Conservation (phyloP, 2,797 vertebrate genomes). For the Sternotherus odoratus region DNA sequence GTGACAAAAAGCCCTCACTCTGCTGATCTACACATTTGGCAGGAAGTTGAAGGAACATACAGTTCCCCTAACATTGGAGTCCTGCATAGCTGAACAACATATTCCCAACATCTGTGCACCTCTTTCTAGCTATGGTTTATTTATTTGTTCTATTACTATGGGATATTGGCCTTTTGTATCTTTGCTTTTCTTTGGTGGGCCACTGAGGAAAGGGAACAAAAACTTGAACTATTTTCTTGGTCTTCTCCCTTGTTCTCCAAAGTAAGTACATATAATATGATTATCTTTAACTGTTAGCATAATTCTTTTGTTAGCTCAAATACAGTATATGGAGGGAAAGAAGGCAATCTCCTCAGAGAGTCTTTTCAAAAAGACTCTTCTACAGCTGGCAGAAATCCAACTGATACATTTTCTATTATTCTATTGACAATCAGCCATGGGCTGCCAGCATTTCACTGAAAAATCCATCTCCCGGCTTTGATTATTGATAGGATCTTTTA, state of each 20-base stretch:
- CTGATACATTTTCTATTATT: conserved; percentile 56
- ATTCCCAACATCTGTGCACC: not conserved
- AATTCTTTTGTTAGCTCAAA: conserved; percentile 25
- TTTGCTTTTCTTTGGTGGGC: conserved; percentile 38
- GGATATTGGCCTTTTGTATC: not conserved
- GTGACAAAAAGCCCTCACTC: not conserved
- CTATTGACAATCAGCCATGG: conserved; percentile 36
- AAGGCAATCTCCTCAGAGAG: not conserved
- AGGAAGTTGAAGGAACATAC: not conserved
- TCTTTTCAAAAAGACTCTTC: conserved; percentile 43
- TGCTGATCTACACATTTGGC: not conserved
- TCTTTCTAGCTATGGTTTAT: not conserved
- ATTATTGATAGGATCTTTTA: conserved; percentile 27
- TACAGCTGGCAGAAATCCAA: conserved; percentile 42
- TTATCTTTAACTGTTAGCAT: conserved; percentile 48
- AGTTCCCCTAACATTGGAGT: not conserved
- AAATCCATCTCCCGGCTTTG: conserved; percentile 21
- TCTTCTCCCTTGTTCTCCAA: conserved; percentile 39
- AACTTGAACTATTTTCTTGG: not conserved
- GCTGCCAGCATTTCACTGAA: not conserved
- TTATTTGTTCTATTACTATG: conserved; percentile 33
- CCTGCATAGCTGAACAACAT: not conserved
- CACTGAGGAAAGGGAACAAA: not conserved
- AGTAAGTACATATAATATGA: conserved; percentile 1
- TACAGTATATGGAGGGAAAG: conserved; percentile 20